These are phyloP conservation scores for Megaceryle torquata DNA, from an alignment of 2,113 vertebrate species.

Conservation along the genomic window DNA sequence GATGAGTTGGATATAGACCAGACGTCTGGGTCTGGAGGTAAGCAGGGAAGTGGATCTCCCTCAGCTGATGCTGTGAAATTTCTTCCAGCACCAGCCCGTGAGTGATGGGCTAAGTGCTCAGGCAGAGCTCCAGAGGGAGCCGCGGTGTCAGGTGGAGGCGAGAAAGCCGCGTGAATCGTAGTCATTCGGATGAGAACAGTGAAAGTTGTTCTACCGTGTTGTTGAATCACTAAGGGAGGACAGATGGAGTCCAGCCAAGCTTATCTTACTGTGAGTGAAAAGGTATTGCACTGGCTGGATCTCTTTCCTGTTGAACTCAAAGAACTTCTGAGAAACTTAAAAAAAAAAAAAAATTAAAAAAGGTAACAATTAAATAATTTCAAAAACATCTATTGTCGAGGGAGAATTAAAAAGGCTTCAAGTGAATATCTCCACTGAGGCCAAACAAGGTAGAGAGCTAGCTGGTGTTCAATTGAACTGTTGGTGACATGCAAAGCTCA, in stretches of 20 bases:
- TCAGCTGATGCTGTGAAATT: neutral
- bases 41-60: neutral
- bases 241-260: neutral
- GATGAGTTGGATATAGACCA: slow-evolving; percentile 63
- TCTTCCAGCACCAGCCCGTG: neutral
- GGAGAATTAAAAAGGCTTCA: neutral
- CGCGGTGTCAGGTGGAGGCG: neutral
- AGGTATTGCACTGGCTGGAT: neutral
- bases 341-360: too few species aligned
- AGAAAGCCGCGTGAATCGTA: neutral
- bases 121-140: neutral
- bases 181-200: neutral
- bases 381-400: neutral
- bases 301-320: neutral
- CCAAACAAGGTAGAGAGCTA: slow-evolving; percentile 10
- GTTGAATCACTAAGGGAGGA: neutral
- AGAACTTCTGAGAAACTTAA: neutral
- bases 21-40: slow-evolving; percentile 88
- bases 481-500: slow-evolving; percentile 11
- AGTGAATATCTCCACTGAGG: neutral
- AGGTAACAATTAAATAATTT: too few species aligned
- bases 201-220: neutral
- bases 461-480: neutral
- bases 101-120: neutral
- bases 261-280: neutral